These are phyloP conservation scores for Euwallacea similis DNA, from an alignment of 1,140 invertebrate genomes.

Conservation along the genomic window DNA sequence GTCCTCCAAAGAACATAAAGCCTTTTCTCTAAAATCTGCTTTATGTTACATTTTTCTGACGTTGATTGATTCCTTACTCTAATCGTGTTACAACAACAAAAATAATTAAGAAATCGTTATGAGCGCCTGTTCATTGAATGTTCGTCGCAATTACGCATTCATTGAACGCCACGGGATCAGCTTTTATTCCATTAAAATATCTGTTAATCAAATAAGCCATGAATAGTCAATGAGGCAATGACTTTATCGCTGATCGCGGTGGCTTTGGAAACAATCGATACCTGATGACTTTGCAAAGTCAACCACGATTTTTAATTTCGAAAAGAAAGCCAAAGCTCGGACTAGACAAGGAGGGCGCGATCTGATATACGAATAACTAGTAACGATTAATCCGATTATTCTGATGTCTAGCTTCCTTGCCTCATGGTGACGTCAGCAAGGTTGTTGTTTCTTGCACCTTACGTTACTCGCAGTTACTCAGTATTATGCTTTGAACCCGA, in stretches of 20 bases:
- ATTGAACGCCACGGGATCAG: constrained; percentile 34
- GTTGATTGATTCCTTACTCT: too few relatives aligned
- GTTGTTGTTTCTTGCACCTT: background rate
- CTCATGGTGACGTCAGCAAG: background rate
- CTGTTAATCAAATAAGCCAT: constrained; percentile 47
- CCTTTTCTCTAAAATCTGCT: too few relatives aligned
- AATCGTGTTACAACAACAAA: too few relatives aligned
- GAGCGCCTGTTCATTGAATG: constrained; percentile 12
- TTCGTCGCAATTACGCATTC: constrained; percentile 40
- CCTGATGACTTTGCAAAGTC: constrained; percentile 43
- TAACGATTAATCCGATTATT: background rate
- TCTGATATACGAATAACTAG: background rate
- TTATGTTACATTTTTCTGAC: too few relatives aligned
- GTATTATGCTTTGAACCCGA: too few relatives aligned
- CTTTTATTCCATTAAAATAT: constrained; percentile 48
- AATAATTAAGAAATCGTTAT: too few relatives aligned
- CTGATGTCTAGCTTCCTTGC: background rate
- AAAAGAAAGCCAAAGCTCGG: constrained; percentile 42
- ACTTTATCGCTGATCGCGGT: constrained; percentile 45
- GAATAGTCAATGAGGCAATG: constrained; percentile 46
- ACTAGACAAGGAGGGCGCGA: background rate
- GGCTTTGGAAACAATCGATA: constrained; percentile 45
- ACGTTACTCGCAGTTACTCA: too few relatives aligned
- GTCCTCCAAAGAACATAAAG: too few relatives aligned
- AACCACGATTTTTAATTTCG: constrained; percentile 36